Conservation (phyloP, 2,888 invertebrate species). For the Clitarchus hookeri region DNA sequence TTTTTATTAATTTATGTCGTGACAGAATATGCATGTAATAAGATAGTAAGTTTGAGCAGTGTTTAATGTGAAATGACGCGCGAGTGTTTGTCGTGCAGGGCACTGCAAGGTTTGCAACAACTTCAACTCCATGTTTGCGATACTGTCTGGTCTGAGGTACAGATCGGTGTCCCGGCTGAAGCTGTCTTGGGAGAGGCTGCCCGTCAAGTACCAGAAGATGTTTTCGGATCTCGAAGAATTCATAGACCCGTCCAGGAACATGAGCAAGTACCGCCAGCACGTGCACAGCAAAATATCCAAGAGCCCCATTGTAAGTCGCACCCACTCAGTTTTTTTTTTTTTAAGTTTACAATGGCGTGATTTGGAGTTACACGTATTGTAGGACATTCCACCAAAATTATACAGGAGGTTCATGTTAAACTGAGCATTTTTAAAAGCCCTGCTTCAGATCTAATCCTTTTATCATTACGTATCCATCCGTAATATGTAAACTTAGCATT, state of each 20-base stretch:
- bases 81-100: slow-evolving; percentile 55
- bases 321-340: neutral
- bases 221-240: slow-evolving; percentile 93
- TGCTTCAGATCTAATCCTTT: too few relatives aligned
- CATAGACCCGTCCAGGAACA: slow-evolving; percentile 98
- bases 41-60: too few relatives aligned
- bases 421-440: too few relatives aligned
- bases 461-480: too few relatives aligned
- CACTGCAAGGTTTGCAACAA: slow-evolving; percentile 99
- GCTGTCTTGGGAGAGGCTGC: slow-evolving; percentile 96
- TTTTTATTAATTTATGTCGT: too few relatives aligned
- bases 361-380: neutral
- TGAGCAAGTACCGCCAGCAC: slow-evolving; percentile 97
- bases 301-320: slow-evolving; percentile 71
- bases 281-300: slow-evolving; percentile 88
- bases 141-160: slow-evolving; percentile 95
- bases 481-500: too few relatives aligned
- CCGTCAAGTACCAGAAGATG: slow-evolving; percentile 91
- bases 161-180: slow-evolving; percentile 90
- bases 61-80: too few relatives aligned
- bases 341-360: neutral
- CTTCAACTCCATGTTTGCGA: slow-evolving; percentile 99
- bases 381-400: neutral
- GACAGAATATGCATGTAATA: too few relatives aligned
- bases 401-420: neutral